These are phyloP conservation scores for Megalurothrips usitatus DNA, from an alignment of 2,888 invertebrate species.

Conservation along the genomic window DNA sequence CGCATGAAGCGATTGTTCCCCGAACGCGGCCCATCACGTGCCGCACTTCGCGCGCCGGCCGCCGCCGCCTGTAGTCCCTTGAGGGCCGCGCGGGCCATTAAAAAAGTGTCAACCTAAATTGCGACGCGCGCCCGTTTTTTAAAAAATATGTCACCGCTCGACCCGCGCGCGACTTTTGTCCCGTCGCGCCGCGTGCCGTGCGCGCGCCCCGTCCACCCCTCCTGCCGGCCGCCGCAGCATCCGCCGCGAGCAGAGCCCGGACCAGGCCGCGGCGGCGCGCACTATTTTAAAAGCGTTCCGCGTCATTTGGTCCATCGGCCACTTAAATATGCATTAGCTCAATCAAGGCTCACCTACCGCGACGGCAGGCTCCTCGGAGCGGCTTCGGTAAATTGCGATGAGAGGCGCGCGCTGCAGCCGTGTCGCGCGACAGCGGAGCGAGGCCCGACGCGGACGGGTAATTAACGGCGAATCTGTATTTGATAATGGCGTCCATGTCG, in stretches of 20 bases:
- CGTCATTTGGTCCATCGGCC: neutral
- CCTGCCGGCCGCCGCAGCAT: neutral
- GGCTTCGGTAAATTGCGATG: neutral
- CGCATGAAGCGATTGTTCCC: neutral
- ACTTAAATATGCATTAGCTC: conserved; percentile 16
- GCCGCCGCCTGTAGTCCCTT: neutral
- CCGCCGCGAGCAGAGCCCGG: neutral
- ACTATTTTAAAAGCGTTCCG: neutral
- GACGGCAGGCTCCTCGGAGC: neutral
- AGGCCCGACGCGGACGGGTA: neutral
- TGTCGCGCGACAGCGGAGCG: neutral
- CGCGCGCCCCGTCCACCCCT: neutral
- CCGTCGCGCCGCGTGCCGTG: neutral
- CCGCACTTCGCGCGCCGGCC: too few relatives aligned
- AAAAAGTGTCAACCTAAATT: neutral
- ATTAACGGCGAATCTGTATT: neutral
- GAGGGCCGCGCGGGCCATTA: neutral
- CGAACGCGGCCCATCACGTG: neutral
- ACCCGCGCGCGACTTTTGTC: neutral
- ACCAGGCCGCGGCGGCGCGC: neutral
- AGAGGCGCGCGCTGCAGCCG: neutral
- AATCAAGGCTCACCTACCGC: neutral
- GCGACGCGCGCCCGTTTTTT: neutral
- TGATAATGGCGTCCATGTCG: too few relatives aligned
- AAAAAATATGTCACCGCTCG: neutral